Base-by-base conservation (phyloP, 2,113 vertebrate species). In the Arenaria interpres region DNA sequence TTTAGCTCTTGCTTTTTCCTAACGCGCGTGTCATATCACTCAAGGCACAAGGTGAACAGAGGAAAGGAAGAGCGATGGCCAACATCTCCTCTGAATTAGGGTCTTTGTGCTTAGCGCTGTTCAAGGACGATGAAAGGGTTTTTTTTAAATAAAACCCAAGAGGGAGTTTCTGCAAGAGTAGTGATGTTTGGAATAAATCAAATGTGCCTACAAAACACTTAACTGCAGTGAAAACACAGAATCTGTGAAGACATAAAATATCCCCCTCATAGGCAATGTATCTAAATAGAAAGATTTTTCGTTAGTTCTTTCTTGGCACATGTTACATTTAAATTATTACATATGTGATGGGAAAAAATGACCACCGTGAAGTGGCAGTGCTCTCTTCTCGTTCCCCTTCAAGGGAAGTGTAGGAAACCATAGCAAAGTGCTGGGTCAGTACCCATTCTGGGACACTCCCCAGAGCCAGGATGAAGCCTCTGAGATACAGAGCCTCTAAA, bases 1-100 rank as follows among this genome's bases (percentile, higher is more conserved):
- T 95, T 95, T 91, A 91, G 54, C 75, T 96, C 67, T 93, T 72
- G 57, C 45, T 22, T 85, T 91, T 72, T 53, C 43, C 54, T 73
- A 46, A 75, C 24, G 14, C 35, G 71, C 69, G 21, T 69, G 41
- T 66, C 89, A 23, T 17, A 63, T 43, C 53, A 14, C 33, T 88
- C 75, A 28, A 80, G 63, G 45, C 48, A 83, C 27, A 68, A 80
- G 54, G 28, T 2, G 5, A 75, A 51, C 10, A 57, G 22, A 46
- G 43, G 12, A 51, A 75, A 75, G 33, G 43, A 39, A 45, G 41
- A 59, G 28, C 45, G 62, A 20, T 46, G 43, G 45, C 37, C 71
- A 85, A 10, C 39, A 72, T 64, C 24, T 54, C 24, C 24, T 80
- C 54, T 74, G 53, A 85, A 59, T 88, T 21, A 50, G n/a, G 54